Base-by-base conservation (phyloP, 2,797 vertebrate species). In the Fratercula arctica region DNA sequence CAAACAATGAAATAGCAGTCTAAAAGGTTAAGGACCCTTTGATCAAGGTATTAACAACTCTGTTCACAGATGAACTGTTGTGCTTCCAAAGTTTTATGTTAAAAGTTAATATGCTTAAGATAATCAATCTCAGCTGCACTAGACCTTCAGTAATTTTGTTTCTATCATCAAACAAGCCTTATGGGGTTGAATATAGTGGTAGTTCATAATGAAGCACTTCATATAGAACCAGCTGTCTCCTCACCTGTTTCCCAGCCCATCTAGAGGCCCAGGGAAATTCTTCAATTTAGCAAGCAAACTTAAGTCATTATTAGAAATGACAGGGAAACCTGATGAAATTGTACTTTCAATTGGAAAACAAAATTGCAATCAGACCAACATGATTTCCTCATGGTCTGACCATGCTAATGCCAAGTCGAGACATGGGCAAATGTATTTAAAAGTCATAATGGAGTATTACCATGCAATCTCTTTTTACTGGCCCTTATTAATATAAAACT, bases 351-450 rank as follows among this genome's bases (percentile, higher is more conserved):
- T 99, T 99, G 99, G 98, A 99, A 99, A 99, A 99, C 99, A 98
- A 99, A 99, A 99, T 99, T 99, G 99, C 99, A 99, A 99, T 99
- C 99, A 99, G 98, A 96, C 98, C 98, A 97, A 99, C 99, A 99
- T 98, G 99, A 99, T 99, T 99, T 99, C 98, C 99, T 99, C 98
- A 97, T 98, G 98, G 99, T 99, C 97, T 96, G 98, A 99, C 98
- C 98, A 98, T 98, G 98, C 99, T 99, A 99, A 99, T 99, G 99
- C 98, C 98, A 98, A 98, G 98, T 98, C 96, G 98, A 99, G 99
- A 99, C 99, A 99, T 98, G 96, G 99, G 99, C 99, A 99, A 99
- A 99, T 99, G 99, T 99, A 99, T 99, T 99, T 99, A 99, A 99
- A 99, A 99, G 98, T 99, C 98, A 98, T 99, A 99, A 99, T 99